Evolutionary conservation across 2,113 vertebrate genomes (phyloP), one percentile per base, ranked within the genome.

Genomic region (Bos javanicus): DNA sequence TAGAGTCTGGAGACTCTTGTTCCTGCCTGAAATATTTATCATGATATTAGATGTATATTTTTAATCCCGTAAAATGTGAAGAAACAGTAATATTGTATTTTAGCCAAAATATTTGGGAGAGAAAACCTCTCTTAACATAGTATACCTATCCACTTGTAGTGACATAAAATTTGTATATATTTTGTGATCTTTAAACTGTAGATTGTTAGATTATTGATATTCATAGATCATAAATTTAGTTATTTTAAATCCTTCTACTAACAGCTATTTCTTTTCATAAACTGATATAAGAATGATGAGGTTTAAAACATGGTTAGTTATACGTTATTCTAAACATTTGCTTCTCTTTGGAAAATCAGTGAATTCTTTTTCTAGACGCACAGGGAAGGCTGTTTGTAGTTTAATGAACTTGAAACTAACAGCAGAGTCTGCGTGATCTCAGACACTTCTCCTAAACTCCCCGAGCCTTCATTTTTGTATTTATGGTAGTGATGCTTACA

Each of bases 1-100:
- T 92, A 96, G 57, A 97, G 83, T 97, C 94, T 43, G 33, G 97
- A 96, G 97, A 97, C 71, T 93, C 87, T 71, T 74, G 2, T 82
- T 64, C 26, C 46, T 74, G 6, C 46, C 67, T 28, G 21, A 81
- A 98, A 95, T 93, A 96, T 97, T 98, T 96, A 96, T 84, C 96
- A 84, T 56, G 64, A 97, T 96, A 97, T 96, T 86, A 96, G 95
- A 98, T 91, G 92, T 96, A 2, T 21, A 46, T 5, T 57, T 60
- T 94, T 39, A 85, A 85, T 23, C 30, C 26, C 17, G 6, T 78
- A 82, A 74, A 48, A 59, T 28, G 2, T 76, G 28, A 94, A 91
- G n/a, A 80, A 26, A 36, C 5, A 67, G 39, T 30, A 62, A 50
- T 36, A 87, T 54, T 89, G 54, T 33, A 50, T 52, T 89, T 91